Conservation (phyloP, 2,888 invertebrate genomes). For the Epistrophella euchroma region DNA sequence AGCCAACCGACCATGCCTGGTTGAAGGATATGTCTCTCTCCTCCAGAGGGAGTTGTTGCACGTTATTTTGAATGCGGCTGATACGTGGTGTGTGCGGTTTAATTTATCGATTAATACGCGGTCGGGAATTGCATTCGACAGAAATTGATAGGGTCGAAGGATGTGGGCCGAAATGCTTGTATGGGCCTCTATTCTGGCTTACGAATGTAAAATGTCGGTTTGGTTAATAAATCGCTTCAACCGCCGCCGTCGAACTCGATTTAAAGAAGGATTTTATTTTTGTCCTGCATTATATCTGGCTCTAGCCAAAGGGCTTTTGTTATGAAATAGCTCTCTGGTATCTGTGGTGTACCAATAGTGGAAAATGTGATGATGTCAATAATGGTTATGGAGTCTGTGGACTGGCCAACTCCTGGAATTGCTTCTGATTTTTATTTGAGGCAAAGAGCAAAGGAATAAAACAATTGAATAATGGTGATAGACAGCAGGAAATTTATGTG, state of each 20-base stretch:
- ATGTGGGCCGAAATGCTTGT: slow-evolving; percentile 50
- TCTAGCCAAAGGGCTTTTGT: slow-evolving; percentile 31
- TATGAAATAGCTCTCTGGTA: not conserved
- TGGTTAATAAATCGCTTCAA: slow-evolving; percentile 67
- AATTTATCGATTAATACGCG: slow-evolving; percentile 72
- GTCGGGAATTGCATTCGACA: slow-evolving; percentile 62
- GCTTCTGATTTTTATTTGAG: slow-evolving; percentile 25
- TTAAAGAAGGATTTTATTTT: slow-evolving; percentile 41
- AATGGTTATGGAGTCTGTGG: not conserved
- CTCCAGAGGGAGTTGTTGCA: slow-evolving; percentile 39
- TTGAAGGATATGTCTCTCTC: slow-evolving; percentile 39
- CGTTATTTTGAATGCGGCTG: slow-evolving; percentile 13
- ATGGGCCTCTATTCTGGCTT: slow-evolving; percentile 11
- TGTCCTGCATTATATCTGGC: not conserved
- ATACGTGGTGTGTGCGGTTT: slow-evolving; percentile 51
- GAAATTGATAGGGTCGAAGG: slow-evolving; percentile 61
- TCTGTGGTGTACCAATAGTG: not conserved
- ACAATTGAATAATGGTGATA: not conserved
- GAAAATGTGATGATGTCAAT: not conserved
- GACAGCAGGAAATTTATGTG: not conserved
- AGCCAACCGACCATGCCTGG: not conserved
- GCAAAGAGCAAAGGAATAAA: not conserved
- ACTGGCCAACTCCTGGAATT: slow-evolving; percentile 32
- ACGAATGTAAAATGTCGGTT: slow-evolving; percentile 55
- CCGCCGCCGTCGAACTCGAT: slow-evolving; percentile 60